These are phyloP conservation scores for Drosophila koepferae DNA, from an alignment of 2,888 invertebrate species.

Conservation along the genomic window DNA sequence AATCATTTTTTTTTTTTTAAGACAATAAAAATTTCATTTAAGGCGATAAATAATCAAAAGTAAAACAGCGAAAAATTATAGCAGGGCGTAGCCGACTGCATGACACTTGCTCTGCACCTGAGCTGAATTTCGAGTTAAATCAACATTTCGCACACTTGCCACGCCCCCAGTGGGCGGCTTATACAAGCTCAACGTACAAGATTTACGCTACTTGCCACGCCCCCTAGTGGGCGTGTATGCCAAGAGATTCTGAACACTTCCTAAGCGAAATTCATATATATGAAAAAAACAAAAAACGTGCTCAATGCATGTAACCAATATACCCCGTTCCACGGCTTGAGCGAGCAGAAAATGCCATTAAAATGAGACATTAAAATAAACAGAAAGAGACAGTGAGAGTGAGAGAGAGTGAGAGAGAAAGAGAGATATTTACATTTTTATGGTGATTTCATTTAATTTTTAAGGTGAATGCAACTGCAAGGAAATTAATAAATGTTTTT, in stretches of 20 bases:
- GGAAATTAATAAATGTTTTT: neutral
- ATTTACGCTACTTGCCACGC: neutral
- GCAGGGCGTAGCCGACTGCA: neutral
- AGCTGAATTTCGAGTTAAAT: too few species aligned
- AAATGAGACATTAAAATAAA: neutral
- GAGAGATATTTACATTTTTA: conserved; percentile 5
- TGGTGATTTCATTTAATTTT: neutral
- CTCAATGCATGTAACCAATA: neutral
- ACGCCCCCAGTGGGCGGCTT: neutral
- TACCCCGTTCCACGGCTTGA: neutral
- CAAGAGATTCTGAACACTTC: neutral
- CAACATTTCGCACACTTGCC: neutral
- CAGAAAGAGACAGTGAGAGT: neutral
- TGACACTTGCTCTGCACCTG: neutral
- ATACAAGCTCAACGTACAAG: neutral
- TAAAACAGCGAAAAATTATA: neutral
- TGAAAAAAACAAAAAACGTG: neutral
- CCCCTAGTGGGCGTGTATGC: neutral
- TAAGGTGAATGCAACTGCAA: neutral
- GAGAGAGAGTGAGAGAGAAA: neutral
- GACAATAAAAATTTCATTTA: neutral
- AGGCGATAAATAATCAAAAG: neutral
- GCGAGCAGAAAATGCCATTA: neutral
- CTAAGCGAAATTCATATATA: neutral
- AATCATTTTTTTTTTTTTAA: too few species aligned